Conservation (phyloP, 1,140 invertebrate species). For the Muscidifurax raptorellus region DNA sequence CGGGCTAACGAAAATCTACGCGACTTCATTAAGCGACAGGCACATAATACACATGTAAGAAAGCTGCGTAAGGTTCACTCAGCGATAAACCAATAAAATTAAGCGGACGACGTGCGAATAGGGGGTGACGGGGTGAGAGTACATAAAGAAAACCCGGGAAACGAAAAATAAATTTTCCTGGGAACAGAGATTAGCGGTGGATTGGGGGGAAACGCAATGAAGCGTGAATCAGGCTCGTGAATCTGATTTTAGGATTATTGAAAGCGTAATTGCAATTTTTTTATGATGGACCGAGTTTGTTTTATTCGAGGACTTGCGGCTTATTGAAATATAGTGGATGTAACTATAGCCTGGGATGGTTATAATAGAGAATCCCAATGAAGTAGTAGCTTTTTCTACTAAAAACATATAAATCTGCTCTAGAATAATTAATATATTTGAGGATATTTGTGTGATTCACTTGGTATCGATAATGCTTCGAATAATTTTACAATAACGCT, state of each 20-base stretch:
- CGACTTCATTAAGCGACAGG: slow-evolving; percentile 23
- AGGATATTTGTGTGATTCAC: too few species aligned
- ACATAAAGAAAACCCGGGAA: not conserved
- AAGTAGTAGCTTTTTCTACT: too few species aligned
- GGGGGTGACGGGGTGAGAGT: not conserved
- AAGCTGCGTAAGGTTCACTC: not conserved
- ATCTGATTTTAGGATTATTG: not conserved
- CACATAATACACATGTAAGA: not conserved
- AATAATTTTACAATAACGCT: too few species aligned
- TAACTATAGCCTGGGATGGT: too few species aligned
- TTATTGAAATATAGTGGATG: not conserved
- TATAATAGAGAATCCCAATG: too few species aligned
- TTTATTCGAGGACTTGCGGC: not conserved
- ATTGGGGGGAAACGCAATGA: not conserved
- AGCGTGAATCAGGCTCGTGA: not conserved
- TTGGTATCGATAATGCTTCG: too few species aligned
- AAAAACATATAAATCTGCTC: too few species aligned
- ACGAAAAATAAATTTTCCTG: not conserved
- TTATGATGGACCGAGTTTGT: not conserved
- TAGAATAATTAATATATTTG: too few species aligned
- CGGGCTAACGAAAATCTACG: slow-evolving; percentile 44
- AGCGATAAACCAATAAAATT: slow-evolving; percentile 29
- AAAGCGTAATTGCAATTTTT: not conserved
- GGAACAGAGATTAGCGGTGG: not conserved
- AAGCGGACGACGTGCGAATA: slow-evolving; percentile 1